A percentile compares a stretch with the other conserved stretches of the same genome.
Conservation (phyloP, 2,113 vertebrate species). For the Neotragus moschatus region DNA sequence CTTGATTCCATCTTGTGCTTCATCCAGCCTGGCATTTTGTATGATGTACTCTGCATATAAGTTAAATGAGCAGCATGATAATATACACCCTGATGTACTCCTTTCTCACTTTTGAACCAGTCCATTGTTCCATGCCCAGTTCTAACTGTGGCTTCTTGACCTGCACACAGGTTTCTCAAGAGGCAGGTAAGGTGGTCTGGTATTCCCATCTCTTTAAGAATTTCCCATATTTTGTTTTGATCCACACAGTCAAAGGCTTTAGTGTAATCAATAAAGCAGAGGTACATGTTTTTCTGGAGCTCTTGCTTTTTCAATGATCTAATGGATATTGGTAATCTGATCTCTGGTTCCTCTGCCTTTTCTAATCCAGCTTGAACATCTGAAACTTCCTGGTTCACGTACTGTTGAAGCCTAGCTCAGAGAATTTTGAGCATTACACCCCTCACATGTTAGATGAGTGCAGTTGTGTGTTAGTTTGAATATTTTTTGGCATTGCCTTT, state of each 20-base stretch:
- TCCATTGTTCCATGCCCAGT: neutral
- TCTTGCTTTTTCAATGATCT: neutral
- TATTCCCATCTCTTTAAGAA: neutral
- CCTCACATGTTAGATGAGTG: neutral
- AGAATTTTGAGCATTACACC: neutral
- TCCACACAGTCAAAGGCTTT: neutral
- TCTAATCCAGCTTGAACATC: neutral
- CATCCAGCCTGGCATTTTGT: neutral
- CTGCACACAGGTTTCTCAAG: neutral
- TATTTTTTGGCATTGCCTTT: neutral
- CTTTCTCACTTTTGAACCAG: neutral
- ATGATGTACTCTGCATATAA: neutral
- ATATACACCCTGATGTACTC: neutral
- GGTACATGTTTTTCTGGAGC: neutral
- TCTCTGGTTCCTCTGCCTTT: neutral
- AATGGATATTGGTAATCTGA: neutral
- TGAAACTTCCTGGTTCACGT: rapidly evolving
- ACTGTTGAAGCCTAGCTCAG: neutral
- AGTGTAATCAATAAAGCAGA: neutral
- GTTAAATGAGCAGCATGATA: neutral
- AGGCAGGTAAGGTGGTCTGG: neutral
- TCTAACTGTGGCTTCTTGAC: neutral
- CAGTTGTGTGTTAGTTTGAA: neutral
- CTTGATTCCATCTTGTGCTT: neutral
- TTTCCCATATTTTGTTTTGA: neutral